phyloP scores from a whole-genome alignment of 2,113 vertebrate genomes.

The Poicephalus meyeri region DNA sequence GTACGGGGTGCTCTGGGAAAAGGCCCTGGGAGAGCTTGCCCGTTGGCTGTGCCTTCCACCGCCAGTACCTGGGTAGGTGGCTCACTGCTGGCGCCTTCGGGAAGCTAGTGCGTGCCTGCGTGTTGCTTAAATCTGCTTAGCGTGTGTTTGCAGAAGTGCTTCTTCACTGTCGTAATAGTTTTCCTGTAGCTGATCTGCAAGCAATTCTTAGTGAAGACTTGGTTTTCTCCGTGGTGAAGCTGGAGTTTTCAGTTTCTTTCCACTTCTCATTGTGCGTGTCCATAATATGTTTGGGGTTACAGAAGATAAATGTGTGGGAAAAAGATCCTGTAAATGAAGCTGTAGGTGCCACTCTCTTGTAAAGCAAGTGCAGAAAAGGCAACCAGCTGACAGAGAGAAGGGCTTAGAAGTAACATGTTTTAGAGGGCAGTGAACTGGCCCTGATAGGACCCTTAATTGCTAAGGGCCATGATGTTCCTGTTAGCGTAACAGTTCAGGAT shows the following conservation, averaged over 20 bases:
- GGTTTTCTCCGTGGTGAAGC: rapidly evolving
- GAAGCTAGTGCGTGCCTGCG: rapidly evolving
- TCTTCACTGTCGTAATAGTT: rapidly evolving
- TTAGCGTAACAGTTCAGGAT: background rate
- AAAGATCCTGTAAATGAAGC: background rate
- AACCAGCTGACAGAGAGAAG: background rate
- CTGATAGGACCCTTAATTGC: background rate
- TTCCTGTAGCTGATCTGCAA: background rate
- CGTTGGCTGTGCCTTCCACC: background rate
- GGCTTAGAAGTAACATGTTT: background rate
- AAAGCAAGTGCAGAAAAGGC: background rate
- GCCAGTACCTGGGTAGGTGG: rapidly evolving
- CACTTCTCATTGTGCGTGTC: rapidly evolving
- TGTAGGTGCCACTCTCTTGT: background rate
- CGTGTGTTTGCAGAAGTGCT: background rate
- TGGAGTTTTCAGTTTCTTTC: background rate
- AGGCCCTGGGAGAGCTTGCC: background rate
- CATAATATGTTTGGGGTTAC: rapidly evolving
- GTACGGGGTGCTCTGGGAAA: background rate
- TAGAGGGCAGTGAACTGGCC: background rate
- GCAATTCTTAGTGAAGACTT: rapidly evolving
- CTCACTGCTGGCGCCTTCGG: background rate
- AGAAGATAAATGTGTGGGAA: rapidly evolving
- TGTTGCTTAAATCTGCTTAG: no score
- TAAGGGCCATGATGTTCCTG: rapidly evolving